These are phyloP conservation scores for Xenopus petersii DNA, from an alignment of 2,797 vertebrate genomes.

Conservation along the genomic window DNA sequence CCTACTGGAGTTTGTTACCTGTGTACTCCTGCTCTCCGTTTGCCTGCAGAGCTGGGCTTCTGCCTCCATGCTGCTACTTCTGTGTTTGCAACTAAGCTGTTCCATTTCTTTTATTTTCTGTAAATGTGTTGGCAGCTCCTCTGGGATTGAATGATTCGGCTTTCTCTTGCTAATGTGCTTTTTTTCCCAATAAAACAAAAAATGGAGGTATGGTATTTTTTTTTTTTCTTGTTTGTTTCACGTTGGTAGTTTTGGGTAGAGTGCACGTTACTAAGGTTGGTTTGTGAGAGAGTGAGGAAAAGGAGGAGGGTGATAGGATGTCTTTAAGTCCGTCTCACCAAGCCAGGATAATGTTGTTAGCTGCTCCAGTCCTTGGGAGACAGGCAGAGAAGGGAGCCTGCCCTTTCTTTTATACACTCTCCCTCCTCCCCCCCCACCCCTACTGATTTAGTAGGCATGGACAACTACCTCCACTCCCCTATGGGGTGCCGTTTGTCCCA, in stretches of 20 bases:
- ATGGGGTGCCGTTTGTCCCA: too few species aligned
- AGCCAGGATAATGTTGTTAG: constrained; percentile 29
- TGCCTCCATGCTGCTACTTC: constrained; percentile 7
- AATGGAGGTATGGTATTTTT: neutral
- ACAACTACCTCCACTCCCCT: constrained; percentile 20
- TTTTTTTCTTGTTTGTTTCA: neutral
- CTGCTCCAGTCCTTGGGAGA: constrained; percentile 47
- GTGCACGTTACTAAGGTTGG: constrained; percentile 3
- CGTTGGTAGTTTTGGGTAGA: neutral
- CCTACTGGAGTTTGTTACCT: constrained; percentile 24
- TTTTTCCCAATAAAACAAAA: neutral
- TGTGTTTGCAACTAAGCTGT: constrained; percentile 36
- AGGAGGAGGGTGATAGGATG: constrained; percentile 6
- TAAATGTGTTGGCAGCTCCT: constrained; percentile 16
- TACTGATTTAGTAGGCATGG: constrained; percentile 25
- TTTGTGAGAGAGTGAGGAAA: neutral
- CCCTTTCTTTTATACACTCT: constrained; percentile 37
- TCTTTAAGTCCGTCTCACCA: constrained; percentile 26
- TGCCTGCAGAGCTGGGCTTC: constrained; percentile 16
- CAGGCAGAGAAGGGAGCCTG: constrained; percentile 39
- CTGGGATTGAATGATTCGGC: neutral
- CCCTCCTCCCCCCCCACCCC: constrained; percentile 13
- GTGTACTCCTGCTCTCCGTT: constrained; percentile 4
- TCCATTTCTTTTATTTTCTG: constrained; percentile 29
- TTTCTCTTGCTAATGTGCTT: neutral